phyloP scores from a whole-genome alignment of 2,113 vertebrate genomes.

The Todiramphus chloris region DNA sequence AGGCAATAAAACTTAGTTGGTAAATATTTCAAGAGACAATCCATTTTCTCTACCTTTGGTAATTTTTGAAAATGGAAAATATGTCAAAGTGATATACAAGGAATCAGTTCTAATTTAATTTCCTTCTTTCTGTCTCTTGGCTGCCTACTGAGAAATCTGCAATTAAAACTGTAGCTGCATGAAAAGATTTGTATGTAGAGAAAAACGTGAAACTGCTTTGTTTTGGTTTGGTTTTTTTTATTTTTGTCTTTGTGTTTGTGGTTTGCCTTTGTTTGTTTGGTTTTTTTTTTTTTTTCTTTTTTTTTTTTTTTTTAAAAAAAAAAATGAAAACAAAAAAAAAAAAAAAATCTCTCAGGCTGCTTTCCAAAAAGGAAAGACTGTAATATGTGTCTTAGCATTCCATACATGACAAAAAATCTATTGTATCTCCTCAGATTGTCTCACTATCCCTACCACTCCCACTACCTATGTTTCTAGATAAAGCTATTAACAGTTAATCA shows the following conservation, averaged over 20 bases:
- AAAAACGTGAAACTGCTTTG: not conserved
- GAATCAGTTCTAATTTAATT: constrained; percentile 5
- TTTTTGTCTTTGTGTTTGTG: too few relatives aligned
- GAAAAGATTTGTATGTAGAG: not conserved
- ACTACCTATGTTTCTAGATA: not conserved
- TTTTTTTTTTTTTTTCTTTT: too few relatives aligned
- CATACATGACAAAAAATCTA: not conserved
- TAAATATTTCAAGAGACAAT: not conserved
- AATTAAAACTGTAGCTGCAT: not conserved
- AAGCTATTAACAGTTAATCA: not conserved
- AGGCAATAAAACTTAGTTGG: not conserved
- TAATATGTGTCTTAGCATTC: not conserved
- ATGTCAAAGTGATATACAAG: not conserved
- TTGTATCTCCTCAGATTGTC: not conserved
- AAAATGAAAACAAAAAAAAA: not conserved
- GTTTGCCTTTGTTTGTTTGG: too few relatives aligned
- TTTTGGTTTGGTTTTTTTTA: too few relatives aligned
- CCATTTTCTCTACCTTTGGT: not conserved
- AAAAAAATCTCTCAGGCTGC: not conserved
- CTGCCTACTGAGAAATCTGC: not conserved
- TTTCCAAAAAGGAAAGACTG: not conserved
- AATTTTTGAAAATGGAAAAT: not conserved
- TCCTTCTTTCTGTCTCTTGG: not conserved
- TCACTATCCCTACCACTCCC: not conserved
- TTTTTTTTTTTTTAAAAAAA: not conserved